Percentiles rank a stretch among this genome's conserved stretches.
Evolutionary conservation across 2,797 vertebrate species (phyloP).

Genomic region (Hoplostethus mediterraneus): DNA sequence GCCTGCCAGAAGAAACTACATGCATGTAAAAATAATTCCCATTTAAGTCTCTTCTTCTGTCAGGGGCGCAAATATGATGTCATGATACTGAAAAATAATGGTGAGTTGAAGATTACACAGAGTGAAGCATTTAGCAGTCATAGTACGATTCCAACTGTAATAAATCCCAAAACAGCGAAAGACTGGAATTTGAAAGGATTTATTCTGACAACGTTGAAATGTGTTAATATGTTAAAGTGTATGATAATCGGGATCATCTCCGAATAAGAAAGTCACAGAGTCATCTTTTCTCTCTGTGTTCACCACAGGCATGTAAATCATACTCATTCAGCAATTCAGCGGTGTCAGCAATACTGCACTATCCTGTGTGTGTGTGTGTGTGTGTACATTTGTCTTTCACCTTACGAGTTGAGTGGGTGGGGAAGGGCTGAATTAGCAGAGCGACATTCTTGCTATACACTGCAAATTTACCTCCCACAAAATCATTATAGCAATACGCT

Average conservation of each 20-base stretch:
- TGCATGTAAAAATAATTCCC: not conserved
- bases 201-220: slow-evolving; percentile 35
- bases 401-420: slow-evolving; percentile 39
- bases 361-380: slow-evolving; percentile 1
- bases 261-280: slow-evolving; percentile 1
- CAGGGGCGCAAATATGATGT: not conserved
- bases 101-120: not conserved
- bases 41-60: slow-evolving; percentile 2
- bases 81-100: not conserved
- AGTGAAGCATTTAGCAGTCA: not conserved
- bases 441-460: slow-evolving; percentile 66
- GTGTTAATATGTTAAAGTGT: slow-evolving; percentile 32
- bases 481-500: slow-evolving; percentile 71
- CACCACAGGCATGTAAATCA: slow-evolving; percentile 32
- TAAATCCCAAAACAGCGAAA: slow-evolving; percentile 33
- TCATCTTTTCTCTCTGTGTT: slow-evolving; percentile 11
- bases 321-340: slow-evolving; percentile 50
- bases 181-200: slow-evolving; percentile 30
- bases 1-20: slow-evolving; percentile 13
- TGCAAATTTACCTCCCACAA: slow-evolving; percentile 72
- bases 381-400: slow-evolving; percentile 28
- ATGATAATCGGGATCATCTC: slow-evolving; percentile 12
- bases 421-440: slow-evolving; percentile 68
- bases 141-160: not conserved
- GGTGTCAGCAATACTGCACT: slow-evolving; percentile 46